A percentile compares a stretch with the other conserved stretches of the same genome.
phyloP scores from a whole-genome alignment of 2,888 invertebrate species.

The Troglohyphantes excavatus region DNA sequence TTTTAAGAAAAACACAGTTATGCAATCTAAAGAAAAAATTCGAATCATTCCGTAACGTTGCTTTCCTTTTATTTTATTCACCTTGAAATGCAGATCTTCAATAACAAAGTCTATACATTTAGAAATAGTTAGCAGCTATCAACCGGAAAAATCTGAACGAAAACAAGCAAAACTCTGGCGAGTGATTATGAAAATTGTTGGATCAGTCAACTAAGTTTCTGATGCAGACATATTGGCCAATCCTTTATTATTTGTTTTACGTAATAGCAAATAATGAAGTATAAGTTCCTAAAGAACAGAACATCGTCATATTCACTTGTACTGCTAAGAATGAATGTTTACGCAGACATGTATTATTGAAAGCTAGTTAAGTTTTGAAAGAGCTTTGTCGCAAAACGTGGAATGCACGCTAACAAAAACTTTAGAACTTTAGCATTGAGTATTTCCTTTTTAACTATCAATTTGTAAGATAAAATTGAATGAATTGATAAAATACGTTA shows the following conservation, averaged over 20 bases:
- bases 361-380: not conserved
- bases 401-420: too few species aligned
- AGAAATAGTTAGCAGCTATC: not conserved
- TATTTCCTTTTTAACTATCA: too few species aligned
- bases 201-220: not conserved
- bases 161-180: not conserved
- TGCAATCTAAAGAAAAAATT: too few species aligned
- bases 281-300: not conserved
- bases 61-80: too few species aligned
- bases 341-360: constrained; percentile 8
- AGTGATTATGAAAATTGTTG: constrained; percentile 17
- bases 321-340: not conserved
- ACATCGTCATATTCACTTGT: not conserved
- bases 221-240: constrained; percentile 34
- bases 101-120: too few species aligned
- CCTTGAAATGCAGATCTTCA: too few species aligned
- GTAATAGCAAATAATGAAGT: not conserved
- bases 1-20: too few species aligned
- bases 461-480: too few species aligned
- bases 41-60: too few species aligned
- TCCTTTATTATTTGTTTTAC: not conserved
- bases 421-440: too few species aligned
- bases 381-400: too few species aligned
- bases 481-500: too few species aligned
- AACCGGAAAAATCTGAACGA: not conserved